These are phyloP conservation scores for Echinarachnius parma DNA, from an alignment of 53 echinoderm and acorn worm genomes.

Conservation along the genomic window DNA sequence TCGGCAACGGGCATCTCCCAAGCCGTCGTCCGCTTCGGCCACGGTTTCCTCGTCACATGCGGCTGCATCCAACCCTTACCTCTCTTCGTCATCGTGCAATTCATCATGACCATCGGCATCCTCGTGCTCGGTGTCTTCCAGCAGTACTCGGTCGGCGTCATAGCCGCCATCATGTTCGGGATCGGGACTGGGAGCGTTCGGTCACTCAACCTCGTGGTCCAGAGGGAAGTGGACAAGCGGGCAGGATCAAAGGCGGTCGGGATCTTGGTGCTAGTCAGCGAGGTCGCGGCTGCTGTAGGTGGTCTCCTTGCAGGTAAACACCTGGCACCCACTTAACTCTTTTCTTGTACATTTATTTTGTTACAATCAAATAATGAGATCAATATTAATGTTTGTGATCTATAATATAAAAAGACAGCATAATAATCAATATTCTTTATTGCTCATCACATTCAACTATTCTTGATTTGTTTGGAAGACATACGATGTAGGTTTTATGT, in stretches of 20 bases:
- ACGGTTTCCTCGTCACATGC: constrained; percentile 29
- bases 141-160: constrained; percentile 19
- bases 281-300: constrained; percentile 32
- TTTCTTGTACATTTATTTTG: too few species aligned
- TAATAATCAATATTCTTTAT: too few species aligned
- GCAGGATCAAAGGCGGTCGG: constrained; percentile 30
- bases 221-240: constrained; percentile 25
- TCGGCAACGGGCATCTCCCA: constrained; percentile 37
- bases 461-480: too few species aligned
- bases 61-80: constrained; percentile 34
- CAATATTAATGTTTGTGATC: too few species aligned
- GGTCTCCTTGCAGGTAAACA: constrained; percentile 34
- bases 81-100: constrained; percentile 41
- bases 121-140: constrained; percentile 32
- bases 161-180: constrained; percentile 35
- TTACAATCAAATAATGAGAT: too few species aligned
- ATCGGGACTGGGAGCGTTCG: constrained; percentile 38
- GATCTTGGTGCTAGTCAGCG: constrained; percentile 18
- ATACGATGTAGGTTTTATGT: too few species aligned
- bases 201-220: constrained; percentile 34
- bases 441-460: too few species aligned
- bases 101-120: constrained; percentile 41
- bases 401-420: too few species aligned
- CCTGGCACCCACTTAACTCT: too few species aligned
- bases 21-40: constrained; percentile 36